Conservation (phyloP, 1,140 invertebrate genomes). For the Pseudachorutes palmiensis region DNA sequence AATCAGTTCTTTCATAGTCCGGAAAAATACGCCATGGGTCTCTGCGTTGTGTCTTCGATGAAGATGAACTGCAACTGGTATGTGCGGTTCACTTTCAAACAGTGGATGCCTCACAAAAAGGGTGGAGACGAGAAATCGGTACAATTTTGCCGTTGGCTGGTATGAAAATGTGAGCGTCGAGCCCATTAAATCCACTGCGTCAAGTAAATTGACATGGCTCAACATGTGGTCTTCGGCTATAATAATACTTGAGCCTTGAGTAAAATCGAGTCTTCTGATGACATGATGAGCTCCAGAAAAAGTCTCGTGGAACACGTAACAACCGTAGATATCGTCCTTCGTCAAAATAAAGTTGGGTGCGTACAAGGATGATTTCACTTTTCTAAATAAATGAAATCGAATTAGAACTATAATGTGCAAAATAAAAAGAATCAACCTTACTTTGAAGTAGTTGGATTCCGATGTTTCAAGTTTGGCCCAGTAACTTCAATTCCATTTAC, state of each 20-base stretch:
- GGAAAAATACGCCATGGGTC: neutral
- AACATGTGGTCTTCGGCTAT: constrained; percentile 4
- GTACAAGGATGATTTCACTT: neutral
- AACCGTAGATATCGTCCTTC: constrained; percentile 9
- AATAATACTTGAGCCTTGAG: neutral
- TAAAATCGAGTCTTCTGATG: neutral
- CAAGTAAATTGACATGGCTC: neutral
- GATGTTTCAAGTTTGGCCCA: constrained; percentile 1
- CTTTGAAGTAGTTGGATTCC: neutral
- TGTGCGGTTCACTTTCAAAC: neutral
- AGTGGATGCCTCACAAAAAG: constrained; percentile 5
- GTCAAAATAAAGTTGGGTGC: neutral
- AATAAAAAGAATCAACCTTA: neutral
- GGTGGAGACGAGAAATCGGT: neutral
- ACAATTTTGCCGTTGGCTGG: constrained; percentile 1
- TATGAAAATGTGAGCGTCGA: neutral
- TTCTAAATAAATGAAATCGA: neutral
- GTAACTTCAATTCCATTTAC: constrained; percentile 3
- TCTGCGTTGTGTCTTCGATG: neutral
- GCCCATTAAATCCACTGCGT: neutral
- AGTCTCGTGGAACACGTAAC: constrained; percentile 5
- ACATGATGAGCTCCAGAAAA: neutral
- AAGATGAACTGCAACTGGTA: neutral
- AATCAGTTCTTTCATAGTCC: constrained; percentile 5
- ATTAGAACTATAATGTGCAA: neutral